Evolutionary conservation across 2,797 vertebrate genomes (phyloP).

Genomic region (Cuniculus paca): DNA sequence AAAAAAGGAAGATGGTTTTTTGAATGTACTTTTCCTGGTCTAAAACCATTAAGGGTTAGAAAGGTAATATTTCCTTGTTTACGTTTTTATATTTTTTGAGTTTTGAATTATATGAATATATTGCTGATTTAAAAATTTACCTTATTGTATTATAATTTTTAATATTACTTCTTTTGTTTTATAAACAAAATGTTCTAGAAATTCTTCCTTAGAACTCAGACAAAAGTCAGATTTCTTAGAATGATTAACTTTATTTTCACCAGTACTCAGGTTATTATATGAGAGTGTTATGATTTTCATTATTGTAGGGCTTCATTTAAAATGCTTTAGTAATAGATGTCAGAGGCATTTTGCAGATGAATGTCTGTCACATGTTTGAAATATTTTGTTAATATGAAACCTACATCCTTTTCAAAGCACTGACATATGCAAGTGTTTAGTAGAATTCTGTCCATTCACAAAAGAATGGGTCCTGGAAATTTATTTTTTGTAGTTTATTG

Average conservation of each 20-base stretch:
- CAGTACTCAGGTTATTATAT: not conserved
- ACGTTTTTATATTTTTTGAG: conserved; percentile 33
- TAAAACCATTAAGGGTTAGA: conserved; percentile 21
- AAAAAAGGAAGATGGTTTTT: not conserved
- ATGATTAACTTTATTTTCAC: not conserved
- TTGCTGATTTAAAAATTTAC: conserved; percentile 41
- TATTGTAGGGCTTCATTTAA: not conserved
- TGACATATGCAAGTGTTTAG: not conserved
- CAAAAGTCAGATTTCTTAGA: not conserved
- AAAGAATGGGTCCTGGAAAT: not conserved
- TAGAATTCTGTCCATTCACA: not conserved
- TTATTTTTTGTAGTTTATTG: not conserved
- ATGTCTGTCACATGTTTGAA: not conserved
- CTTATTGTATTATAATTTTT: not conserved
- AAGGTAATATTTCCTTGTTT: conserved; percentile 54
- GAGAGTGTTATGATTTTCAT: not conserved
- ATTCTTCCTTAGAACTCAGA: conserved; percentile 7
- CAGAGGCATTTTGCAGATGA: not conserved
- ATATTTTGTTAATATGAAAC: not conserved
- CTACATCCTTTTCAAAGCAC: not conserved
- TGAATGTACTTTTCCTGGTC: conserved; percentile 40
- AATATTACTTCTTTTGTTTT: not conserved
- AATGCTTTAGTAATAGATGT: not conserved
- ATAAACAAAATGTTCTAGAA: not conserved
- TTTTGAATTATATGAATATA: not conserved